These are phyloP conservation scores for Delia radicum DNA, from an alignment of 1,140 invertebrate genomes.

Conservation along the genomic window DNA sequence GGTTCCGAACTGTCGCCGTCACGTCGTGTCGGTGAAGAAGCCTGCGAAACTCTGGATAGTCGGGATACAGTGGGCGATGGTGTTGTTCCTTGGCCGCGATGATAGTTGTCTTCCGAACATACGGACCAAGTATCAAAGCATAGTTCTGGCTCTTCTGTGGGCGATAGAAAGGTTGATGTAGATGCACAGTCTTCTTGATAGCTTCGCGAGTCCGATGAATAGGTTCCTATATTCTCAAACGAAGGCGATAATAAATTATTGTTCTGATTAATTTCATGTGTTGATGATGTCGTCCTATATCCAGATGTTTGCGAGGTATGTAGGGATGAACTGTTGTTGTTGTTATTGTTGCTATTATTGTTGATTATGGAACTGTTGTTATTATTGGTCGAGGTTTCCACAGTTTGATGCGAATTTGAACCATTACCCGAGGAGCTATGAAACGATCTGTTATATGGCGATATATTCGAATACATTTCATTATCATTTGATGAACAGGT, in stretches of 20 bases:
- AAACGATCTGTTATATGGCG: slow-evolving; percentile 45
- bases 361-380: slow-evolving; percentile 28
- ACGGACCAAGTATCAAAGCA: slow-evolving; percentile 71
- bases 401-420: slow-evolving; percentile 39
- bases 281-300: slow-evolving; percentile 54
- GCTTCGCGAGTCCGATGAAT: slow-evolving; percentile 53
- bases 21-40: slow-evolving; percentile 47
- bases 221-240: slow-evolving; percentile 53
- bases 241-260: slow-evolving; percentile 50
- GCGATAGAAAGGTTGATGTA: slow-evolving; percentile 60
- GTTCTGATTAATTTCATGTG: slow-evolving; percentile 55
- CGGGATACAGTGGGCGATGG: slow-evolving; percentile 57
- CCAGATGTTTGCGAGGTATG: slow-evolving; percentile 43
- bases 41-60: slow-evolving; percentile 56
- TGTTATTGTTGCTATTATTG: neutral
- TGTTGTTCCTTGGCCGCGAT: slow-evolving; percentile 35
- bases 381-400: slow-evolving; percentile 47
- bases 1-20: slow-evolving; percentile 55
- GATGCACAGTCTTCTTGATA: slow-evolving; percentile 52
- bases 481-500: slow-evolving; percentile 45
- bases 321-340: slow-evolving; percentile 39
- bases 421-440: slow-evolving; percentile 45
- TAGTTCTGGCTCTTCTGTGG: slow-evolving; percentile 62
- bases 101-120: slow-evolving; percentile 62
- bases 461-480: slow-evolving; percentile 45